Base-by-base conservation (phyloP, 2,113 vertebrate genomes). In the Prochilodus magdalenae region DNA sequence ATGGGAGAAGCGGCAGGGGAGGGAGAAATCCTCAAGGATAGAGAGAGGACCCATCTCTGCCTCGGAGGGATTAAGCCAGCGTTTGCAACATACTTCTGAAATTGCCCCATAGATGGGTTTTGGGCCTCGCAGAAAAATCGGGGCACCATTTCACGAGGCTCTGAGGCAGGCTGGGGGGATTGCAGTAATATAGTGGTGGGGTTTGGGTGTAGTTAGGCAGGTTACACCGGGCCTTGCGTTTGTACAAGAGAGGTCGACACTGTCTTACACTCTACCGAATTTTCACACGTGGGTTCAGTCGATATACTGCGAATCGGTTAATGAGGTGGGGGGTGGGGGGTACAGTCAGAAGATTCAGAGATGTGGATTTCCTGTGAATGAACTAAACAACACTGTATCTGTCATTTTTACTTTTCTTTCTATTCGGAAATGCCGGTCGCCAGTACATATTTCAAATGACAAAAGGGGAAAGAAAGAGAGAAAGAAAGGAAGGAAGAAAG, bases 51-150 rank as follows among this genome's bases (percentile, higher is more conserved):
- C 80, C 81, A 86, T 84, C 79, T 77, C 84, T 20, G 80, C 73
- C 86, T 87, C 79, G n/a, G 75, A 85, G 75, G 81, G 88, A 88
- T 89, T 88, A 88, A 82, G 65, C 62, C 30, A 74, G 57, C 82
- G 75, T 86, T 85, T 85, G 89, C 84, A 87, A 89, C 87, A 86
- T 87, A 88, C 86, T 90, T 87, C 80, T 81, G 77, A 88, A 88
- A 89, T 83, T 87, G 70, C 77, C 84, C 87, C 76, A 66, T 66
- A 77, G 87, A 86, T 77, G 36, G 80, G 73, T 83, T 81, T 80
- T 83, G 83, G 84, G 83, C 82, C 86, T 76, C 77, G 36, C 65
- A 69, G 75, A 84, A 85, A 82, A 86, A 74, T 27, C 62, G 81
- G 73, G 59, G 75, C 77, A 30, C 62, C 40, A 62, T 77, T 85